These are phyloP conservation scores for Lypha dubia DNA, from an alignment of 2,888 invertebrate genomes.

Conservation along the genomic window DNA sequence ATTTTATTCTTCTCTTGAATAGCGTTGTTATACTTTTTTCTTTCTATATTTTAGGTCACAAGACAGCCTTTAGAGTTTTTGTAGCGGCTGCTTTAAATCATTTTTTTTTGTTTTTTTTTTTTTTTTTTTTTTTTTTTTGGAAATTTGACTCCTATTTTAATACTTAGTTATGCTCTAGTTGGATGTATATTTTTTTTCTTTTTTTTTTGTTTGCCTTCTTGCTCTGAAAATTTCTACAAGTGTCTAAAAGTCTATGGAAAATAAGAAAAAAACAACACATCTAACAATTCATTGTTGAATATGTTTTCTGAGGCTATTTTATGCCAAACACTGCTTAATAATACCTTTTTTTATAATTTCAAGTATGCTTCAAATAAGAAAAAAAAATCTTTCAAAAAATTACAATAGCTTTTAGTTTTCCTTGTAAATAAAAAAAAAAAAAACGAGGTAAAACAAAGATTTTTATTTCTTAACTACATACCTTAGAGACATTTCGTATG, in stretches of 20 bases:
- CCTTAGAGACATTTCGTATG: slow-evolving; percentile 62
- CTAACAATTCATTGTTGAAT: slow-evolving; percentile 45
- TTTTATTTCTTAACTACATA: slow-evolving; percentile 51
- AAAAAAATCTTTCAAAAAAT: slow-evolving; percentile 10
- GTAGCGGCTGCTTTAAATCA: slow-evolving; percentile 16
- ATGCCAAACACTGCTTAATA: slow-evolving; percentile 44
- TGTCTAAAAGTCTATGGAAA: slow-evolving; percentile 36
- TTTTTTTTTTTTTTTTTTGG: slow-evolving; percentile 57
- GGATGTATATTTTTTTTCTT: slow-evolving; percentile 1
- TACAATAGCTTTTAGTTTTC: slow-evolving; percentile 44
- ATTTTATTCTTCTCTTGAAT: slow-evolving; percentile 39
- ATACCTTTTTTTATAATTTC: slow-evolving; percentile 58
- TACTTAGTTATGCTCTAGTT: slow-evolving; percentile 67
- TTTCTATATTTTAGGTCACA: slow-evolving; percentile 59
- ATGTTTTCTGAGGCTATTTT: slow-evolving; percentile 56
- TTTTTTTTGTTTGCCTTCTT: slow-evolving; percentile 8
- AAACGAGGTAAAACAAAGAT: no score
- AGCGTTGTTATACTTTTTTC: neutral
- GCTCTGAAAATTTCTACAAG: slow-evolving; percentile 59
- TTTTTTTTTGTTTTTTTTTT: slow-evolving; percentile 49
- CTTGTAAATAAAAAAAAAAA: slow-evolving; percentile 26
- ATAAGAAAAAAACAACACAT: no score
- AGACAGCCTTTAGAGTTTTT: slow-evolving; percentile 62
- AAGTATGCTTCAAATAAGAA: slow-evolving; percentile 32
- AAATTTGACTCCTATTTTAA: slow-evolving; percentile 65